Conservation (phyloP, 2,113 vertebrate genomes). For the Tricholaema leucomelas region DNA sequence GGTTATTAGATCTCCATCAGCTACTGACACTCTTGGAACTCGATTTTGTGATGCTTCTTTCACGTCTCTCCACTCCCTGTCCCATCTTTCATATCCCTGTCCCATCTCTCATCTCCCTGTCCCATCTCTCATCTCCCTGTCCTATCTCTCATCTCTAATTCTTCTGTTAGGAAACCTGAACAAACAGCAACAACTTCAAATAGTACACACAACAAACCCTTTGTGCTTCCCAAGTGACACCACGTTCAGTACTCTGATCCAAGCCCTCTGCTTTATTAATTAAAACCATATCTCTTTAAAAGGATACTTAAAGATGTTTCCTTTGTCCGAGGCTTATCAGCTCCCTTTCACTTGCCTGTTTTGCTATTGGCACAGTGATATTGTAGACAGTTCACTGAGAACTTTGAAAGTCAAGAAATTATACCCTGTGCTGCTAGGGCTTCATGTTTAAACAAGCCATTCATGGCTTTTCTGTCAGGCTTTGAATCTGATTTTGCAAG, state of each 20-base stretch:
- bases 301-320: slow-evolving; percentile 15
- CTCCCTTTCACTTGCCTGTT: slow-evolving; percentile 2
- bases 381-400: slow-evolving; percentile 41
- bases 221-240: background rate
- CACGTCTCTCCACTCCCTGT: background rate
- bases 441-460: slow-evolving; percentile 50
- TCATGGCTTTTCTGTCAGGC: slow-evolving; percentile 28
- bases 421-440: background rate
- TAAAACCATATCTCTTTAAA: background rate
- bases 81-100: too few species aligned
- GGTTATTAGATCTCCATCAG: background rate
- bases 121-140: too few species aligned
- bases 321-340: slow-evolving; percentile 33
- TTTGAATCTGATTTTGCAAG: slow-evolving; percentile 8
- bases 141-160: too few species aligned
- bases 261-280: background rate
- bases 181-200: background rate
- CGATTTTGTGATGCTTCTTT: background rate
- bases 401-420: slow-evolving; percentile 29
- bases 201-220: background rate
- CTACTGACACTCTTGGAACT: background rate
- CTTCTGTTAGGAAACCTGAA: background rate
- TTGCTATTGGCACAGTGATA: background rate
- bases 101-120: too few species aligned
- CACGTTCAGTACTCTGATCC: background rate